Base-by-base conservation (phyloP, 2,888 invertebrate genomes). In the Euplexia lucipara region DNA sequence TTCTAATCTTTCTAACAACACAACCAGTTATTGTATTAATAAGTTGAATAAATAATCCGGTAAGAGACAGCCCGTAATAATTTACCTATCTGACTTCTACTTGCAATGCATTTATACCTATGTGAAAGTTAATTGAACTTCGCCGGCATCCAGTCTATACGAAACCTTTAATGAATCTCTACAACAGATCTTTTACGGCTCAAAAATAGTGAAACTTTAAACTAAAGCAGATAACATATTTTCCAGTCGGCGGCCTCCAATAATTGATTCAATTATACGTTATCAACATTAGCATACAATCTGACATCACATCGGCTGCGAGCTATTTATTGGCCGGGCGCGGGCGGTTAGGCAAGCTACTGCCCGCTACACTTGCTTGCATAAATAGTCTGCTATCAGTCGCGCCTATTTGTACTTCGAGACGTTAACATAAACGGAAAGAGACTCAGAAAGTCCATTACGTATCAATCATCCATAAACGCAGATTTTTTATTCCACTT, bases 191-290 rank as follows among this genome's bases (percentile, higher is more conserved):
- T 16, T 10, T 67, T 20, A 9, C 14, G 10, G 3, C 16, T 22
- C 35, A 61, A 37, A 20, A 54, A 42, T 52, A 72, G 58, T 52
- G 54, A 73, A 65, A 77, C 41, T 66, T 58, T 51, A 42, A 52
- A 47, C 45, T 47, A 16, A 26, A 22, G 32, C 37, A 65, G 78
- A 77, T 73, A 60, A 60, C 18, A 66, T 48, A 53, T 49, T 59
- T 74, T 78, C 60, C 68, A 67, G n/a, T 58, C 9, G 39, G 45
- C 20, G 52, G 20, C 32, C 34, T 47, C 16, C 51, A 52, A 44
- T 74, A 75, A 78, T 78, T 70, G 75, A 63, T 63, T 75, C 63
- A 75, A 75, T 78, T 75, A 75, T 35, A 48, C 52, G 35, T 75
- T 78, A 78, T 75, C 79, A 53, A 35, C n/a, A 60, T 70, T 56